Conservation (phyloP, 2,797 vertebrate genomes). For the Pelodytes ibericus region DNA sequence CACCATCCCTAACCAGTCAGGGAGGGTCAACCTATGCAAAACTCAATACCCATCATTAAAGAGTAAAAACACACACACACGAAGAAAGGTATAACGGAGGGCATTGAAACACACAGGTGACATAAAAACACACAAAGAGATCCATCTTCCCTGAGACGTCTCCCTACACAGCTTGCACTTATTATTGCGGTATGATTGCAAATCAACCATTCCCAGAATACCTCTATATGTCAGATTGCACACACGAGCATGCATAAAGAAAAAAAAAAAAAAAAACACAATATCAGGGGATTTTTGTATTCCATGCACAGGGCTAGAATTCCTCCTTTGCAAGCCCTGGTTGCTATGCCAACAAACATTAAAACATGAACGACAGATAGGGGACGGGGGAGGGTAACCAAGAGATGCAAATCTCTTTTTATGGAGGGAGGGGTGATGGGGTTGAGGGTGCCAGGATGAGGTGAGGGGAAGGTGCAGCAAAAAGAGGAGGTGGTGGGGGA, state of each 20-base stretch:
- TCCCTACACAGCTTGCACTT: slow-evolving; percentile 48
- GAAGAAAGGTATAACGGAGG: slow-evolving; percentile 43
- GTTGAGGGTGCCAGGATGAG: slow-evolving; percentile 65
- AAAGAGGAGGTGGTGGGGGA: slow-evolving; percentile 61
- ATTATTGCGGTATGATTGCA: slow-evolving; percentile 50
- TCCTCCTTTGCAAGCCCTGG: slow-evolving; percentile 78
- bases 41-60: slow-evolving; percentile 40
- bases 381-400: slow-evolving; percentile 56
- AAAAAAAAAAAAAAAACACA: slow-evolving; percentile 17
- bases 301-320: slow-evolving; percentile 66
- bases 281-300: slow-evolving; percentile 64
- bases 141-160: slow-evolving; percentile 45
- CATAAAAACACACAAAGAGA: slow-evolving; percentile 50
- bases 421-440: slow-evolving; percentile 47
- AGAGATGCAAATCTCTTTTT: slow-evolving; percentile 55
- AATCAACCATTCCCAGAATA: slow-evolving; percentile 36
- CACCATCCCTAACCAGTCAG: slow-evolving; percentile 41
- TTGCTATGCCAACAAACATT: slow-evolving; percentile 96
- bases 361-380: slow-evolving; percentile 59
- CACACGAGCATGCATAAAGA: slow-evolving; percentile 37
- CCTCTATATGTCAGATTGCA: slow-evolving; percentile 38
- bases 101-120: slow-evolving; percentile 50
- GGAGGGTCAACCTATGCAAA: slow-evolving; percentile 38
- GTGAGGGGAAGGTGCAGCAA: slow-evolving; percentile 66
- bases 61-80: slow-evolving; percentile 8